Base-by-base conservation (phyloP, 1,140 invertebrate genomes). In the Microvelia longipes region DNA sequence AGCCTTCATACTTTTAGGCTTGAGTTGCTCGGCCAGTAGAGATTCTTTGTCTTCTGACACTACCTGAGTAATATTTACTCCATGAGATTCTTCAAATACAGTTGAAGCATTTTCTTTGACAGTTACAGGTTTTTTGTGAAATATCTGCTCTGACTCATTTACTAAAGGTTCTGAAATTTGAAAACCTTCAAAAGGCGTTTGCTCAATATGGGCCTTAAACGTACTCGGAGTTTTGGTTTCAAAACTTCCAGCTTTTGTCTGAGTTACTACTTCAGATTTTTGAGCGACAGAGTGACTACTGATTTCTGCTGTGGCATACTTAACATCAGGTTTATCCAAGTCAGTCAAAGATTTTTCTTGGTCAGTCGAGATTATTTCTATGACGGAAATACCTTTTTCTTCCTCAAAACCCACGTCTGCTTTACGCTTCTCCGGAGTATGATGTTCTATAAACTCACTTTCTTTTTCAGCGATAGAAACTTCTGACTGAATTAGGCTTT, bases 341-440 rank as follows among this genome's bases (percentile, higher is more conserved):
- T 67, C 25, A 50, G 25, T 11, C 28, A 73, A 66, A 68, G 27
- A 28, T 60, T 35, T 68, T 71, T 75, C 75, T 68, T 71, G 80
- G 67, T 84, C 83, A 63, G 83, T 75, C 0, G 76, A 65, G 28
- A 79, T 72, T 2, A 84, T 77, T 75, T 85, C 76, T 61, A 78
- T 80, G 25, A 85, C 76, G 1, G 76, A 79, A 14, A 85, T 68
- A 70, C 80, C 77, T 72, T 80, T 79, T 67, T 81, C 79, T 15
- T 73, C 69, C 24, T 77, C 77, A 65, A 85, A 78, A 28, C 73
- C 72, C n/a, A 83, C 69, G n/a, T 77, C 77, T 1, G 79, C 82
- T 68, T 74, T 79, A 63, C 77, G 78, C 5, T 71, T 69, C 15
- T 76, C 73, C 1, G 76, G 72, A 67, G 76, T 73, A 69, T 77